Evolutionary conservation across 2,888 invertebrate species (phyloP), one percentile per base, ranked within the genome.

Genomic region (Caenorhabditis zanzibari): DNA sequence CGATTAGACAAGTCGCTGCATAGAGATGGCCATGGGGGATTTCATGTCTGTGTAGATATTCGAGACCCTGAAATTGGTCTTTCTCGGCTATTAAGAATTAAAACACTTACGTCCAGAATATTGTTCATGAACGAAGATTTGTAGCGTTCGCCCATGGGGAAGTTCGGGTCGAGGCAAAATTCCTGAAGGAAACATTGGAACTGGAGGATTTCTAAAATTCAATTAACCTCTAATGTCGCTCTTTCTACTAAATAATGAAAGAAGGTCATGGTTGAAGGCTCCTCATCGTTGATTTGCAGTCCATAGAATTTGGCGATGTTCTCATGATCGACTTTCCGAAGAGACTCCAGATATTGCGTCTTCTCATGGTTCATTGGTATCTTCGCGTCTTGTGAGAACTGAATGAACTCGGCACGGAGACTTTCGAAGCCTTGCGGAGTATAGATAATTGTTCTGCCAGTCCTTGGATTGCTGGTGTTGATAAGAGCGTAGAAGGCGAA

Each of bases 121-220:
- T 92, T 91, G 41, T 90, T 64, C 58, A 92, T 86, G 66, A 92
- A 92, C 0, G 91, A 90, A 10, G 91, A 90, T 59, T 89, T 88
- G 86, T 92, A 92, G 0, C 88, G 90, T 16, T 84, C 81, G 85
- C 91, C 90, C 89, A 92, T 81, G 5, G 81, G 76, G 73, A 92
- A 91, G n/a, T 91, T 91, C 9, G 41, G 35, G 73, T 92, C 91
- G 4, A 83, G 74, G 9, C 86, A 84, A 47, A 88, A 90, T 44
- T 92, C 90, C 89, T 91, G 63, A 80, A 26, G 7, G n/a, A n/a
- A n/a, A n/a, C n/a, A n/a, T n/a, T n/a, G n/a, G n/a, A n/a, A n/a
- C n/a, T n/a, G n/a, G n/a, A n/a, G n/a, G n/a, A n/a, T n/a, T n/a
- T n/a, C n/a, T n/a, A n/a, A n/a, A n/a, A n/a, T n/a, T n/a, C 38